phyloP scores from a whole-genome alignment of 1,140 invertebrate species.

The Propsilocerus akamusi region DNA sequence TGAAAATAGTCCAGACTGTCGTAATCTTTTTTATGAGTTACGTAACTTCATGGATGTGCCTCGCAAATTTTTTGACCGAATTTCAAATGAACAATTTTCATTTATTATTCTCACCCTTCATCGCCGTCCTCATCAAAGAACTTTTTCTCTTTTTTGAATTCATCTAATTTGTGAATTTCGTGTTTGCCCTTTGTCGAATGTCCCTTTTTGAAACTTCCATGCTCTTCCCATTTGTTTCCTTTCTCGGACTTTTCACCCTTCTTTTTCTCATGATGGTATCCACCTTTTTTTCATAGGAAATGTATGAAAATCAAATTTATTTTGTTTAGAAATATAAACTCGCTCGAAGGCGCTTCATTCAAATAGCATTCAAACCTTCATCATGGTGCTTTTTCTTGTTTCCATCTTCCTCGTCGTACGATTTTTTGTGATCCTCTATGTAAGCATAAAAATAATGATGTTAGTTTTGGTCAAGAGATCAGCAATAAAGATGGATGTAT shows the following conservation, averaged over 20 bases:
- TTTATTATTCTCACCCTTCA: constrained; percentile 44
- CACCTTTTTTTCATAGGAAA: constrained; percentile 17
- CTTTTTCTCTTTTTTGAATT: constrained; percentile 66
- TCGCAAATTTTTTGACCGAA: too few species aligned
- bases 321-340: too few species aligned
- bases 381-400: constrained; percentile 60
- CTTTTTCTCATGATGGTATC: constrained; percentile 49
- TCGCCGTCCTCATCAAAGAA: constrained; percentile 68
- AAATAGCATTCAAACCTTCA: constrained; percentile 21
- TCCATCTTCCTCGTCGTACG: constrained; percentile 50
- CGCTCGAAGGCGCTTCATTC: constrained; percentile 31
- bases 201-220: constrained; percentile 51
- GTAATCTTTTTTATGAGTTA: constrained; percentile 14
- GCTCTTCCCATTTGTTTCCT: constrained; percentile 36
- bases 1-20: too few species aligned
- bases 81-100: neutral
- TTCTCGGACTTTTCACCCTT: constrained; percentile 57
- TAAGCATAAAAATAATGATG: too few species aligned
- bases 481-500: too few species aligned
- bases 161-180: constrained; percentile 55
- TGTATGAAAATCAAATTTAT: neutral
- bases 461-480: too few species aligned
- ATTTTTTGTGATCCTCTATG: constrained; percentile 46
- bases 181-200: constrained; percentile 62
- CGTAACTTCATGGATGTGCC: constrained; percentile 11